These are phyloP conservation scores for Chlorocebus sabaeus DNA, from an alignment of 2,113 vertebrate genomes.

Conservation along the genomic window DNA sequence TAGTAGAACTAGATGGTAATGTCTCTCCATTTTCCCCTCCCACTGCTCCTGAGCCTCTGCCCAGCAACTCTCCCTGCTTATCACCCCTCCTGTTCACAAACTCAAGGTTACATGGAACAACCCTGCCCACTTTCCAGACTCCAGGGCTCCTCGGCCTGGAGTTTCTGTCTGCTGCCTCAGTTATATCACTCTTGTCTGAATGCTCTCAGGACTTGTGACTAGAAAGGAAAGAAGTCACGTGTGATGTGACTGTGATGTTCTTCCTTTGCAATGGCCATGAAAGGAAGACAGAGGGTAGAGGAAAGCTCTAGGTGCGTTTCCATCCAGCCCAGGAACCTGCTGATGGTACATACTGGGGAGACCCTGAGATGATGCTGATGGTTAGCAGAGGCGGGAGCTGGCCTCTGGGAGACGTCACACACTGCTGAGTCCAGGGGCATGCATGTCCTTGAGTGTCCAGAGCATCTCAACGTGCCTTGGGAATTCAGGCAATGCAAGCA, in stretches of 20 bases:
- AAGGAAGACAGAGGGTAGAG: neutral
- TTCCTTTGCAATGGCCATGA: neutral
- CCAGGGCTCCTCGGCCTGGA: no score
- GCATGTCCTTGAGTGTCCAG: neutral
- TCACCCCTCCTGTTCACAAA: no score
- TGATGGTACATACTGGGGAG: neutral
- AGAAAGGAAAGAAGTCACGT: neutral
- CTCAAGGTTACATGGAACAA: neutral
- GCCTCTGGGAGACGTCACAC: neutral
- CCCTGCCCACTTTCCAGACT: neutral
- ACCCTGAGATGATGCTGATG: neutral
- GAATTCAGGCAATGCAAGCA: neutral
- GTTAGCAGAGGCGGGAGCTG: no score
- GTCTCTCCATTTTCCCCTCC: neutral
- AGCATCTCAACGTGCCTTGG: accelerated
- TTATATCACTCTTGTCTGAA: neutral
- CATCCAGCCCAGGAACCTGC: neutral
- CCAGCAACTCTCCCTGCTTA: neutral
- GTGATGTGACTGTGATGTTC: neutral
- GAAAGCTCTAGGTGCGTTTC: no score
- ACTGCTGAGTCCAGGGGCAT: neutral
- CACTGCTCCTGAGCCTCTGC: neutral
- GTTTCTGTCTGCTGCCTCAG: neutral
- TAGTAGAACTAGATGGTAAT: neutral
- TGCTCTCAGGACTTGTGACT: neutral